These are phyloP conservation scores for Drosophila santomea DNA, from an alignment of 1,140 invertebrate genomes.

Conservation along the genomic window DNA sequence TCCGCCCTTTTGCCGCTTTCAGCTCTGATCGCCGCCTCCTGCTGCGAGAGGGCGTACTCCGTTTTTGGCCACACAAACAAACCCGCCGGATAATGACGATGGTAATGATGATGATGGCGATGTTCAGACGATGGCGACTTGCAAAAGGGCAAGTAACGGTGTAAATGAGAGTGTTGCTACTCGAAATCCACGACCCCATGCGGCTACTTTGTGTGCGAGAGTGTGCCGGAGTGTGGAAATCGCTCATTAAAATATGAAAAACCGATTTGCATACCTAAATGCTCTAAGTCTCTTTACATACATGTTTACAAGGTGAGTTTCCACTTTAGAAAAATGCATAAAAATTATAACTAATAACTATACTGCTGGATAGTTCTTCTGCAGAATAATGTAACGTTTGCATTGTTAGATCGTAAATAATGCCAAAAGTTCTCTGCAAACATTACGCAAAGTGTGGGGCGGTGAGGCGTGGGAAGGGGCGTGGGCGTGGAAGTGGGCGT, in stretches of 20 bases:
- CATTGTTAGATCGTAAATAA: conserved; percentile 35
- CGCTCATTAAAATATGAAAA: conserved; percentile 64
- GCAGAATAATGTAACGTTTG: not conserved
- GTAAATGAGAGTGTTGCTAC: conserved; percentile 63
- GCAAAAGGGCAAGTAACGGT: conserved; percentile 71
- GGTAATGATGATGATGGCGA: conserved; percentile 20
- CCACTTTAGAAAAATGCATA: not conserved
- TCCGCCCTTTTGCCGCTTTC: conserved; percentile 41
- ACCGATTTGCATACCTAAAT: conserved; percentile 50
- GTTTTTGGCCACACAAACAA: conserved; percentile 76
- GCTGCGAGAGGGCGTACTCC: conserved; percentile 74
- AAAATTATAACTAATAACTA: too few species aligned
- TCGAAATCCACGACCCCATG: conserved; percentile 66
- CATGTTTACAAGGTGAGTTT: too few species aligned
- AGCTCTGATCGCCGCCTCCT: conserved; percentile 25
- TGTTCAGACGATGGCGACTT: conserved; percentile 59
- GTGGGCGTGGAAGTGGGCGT: not conserved
- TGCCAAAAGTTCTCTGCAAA: conserved; percentile 24
- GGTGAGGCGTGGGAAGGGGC: conserved; percentile 8
- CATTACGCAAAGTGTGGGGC: conserved; percentile 45
- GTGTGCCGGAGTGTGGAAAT: conserved; percentile 54
- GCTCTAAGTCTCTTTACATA: conserved; percentile 14
- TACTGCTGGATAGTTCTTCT: too few species aligned
- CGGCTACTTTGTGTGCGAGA: conserved; percentile 56
- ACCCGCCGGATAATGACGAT: conserved; percentile 25